Base-by-base conservation (phyloP, 2,797 vertebrate genomes). In the Etheostoma nigrum region DNA sequence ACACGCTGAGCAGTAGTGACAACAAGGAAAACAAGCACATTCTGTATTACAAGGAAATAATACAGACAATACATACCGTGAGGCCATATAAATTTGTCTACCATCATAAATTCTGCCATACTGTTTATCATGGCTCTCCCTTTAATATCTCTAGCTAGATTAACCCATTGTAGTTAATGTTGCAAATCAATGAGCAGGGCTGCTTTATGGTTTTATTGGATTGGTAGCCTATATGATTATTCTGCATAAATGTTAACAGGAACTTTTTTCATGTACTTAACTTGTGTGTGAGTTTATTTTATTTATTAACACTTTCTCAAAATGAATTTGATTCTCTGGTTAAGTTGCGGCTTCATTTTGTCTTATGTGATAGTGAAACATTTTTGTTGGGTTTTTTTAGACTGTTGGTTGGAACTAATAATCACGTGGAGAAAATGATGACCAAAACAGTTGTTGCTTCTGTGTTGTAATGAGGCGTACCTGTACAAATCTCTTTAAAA, bases 401-500 rank as follows among this genome's bases (percentile, higher is more conserved):
- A 33, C 33, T 33, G 33, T 33, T 33, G 33, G 33, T 8, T 33
- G 33, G 33, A 36, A 36, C 8, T 36, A 36, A 36, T 36, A 36
- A 10, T 36, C 33, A 10, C 2, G 33, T 36, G 33, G 33, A 36
- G 33, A 10, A 10, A 10, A 36, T 36, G 33, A 36, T 36, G 33
- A 36, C 33, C 33, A 10, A 9, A 25, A 25, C 13, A 25, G 23
- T 23, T 19, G 3, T 15, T 53, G 18, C 10, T 47, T 49, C 33
- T 14, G 11, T 25, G 9, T 33, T 71, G 61, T 27, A 57, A 73
- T 21, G 18, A 67, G 19, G 54, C 12, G 2, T 42, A 16, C 53
- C 27, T 5, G 4, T 47, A 77, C 33, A 58, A 42, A 81, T 44
- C 4, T 53, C 59, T 82, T 59, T 33, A 9, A 23, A 55, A 58